A percentile compares a stretch with the other conserved stretches of the same genome.
Evolutionary conservation across 1,140 invertebrate genomes (phyloP).

Genomic region (Caenorhabditis remanei): DNA sequence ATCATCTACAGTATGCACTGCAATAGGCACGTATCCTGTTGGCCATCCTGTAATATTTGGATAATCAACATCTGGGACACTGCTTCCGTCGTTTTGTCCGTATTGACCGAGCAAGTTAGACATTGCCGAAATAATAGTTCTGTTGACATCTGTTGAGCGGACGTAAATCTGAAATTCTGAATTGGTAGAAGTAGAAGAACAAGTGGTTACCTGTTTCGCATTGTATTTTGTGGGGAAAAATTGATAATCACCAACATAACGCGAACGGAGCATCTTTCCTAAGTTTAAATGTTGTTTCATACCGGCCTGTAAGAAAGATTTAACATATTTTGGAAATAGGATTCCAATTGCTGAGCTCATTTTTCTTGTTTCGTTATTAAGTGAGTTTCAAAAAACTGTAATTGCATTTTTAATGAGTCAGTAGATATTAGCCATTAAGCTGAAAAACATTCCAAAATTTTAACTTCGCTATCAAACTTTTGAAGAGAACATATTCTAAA

Average conservation of each 20-base stretch:
- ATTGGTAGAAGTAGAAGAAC: not conserved
- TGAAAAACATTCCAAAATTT: too few relatives aligned
- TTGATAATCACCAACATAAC: conserved; percentile 44
- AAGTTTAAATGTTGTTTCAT: conserved; percentile 64
- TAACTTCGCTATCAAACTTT: too few relatives aligned
- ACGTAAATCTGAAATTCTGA: conserved; percentile 58
- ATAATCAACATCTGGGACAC: not conserved
- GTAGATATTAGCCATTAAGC: too few relatives aligned
- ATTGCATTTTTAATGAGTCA: too few relatives aligned
- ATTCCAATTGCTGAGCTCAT: too few relatives aligned
- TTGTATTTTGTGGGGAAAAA: conserved; percentile 49
- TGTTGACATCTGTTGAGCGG: conserved; percentile 65
- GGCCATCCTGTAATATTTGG: conserved; percentile 59
- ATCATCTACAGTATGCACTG: conserved; percentile 64
- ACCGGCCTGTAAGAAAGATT: conserved; percentile 47
- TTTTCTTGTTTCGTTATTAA: not conserved
- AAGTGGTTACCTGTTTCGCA: conserved; percentile 45
- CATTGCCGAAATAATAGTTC: conserved; percentile 66
- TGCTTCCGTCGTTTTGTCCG: conserved; percentile 13
- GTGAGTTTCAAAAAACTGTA: too few relatives aligned
- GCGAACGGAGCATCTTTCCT: conserved; percentile 49
- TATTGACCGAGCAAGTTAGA: conserved; percentile 65
- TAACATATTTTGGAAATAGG: too few relatives aligned
- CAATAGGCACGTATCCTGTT: conserved; percentile 60
- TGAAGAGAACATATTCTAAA: too few relatives aligned